These are phyloP conservation scores for Caenorhabditis sp. DNA, from an alignment of 2,888 invertebrate genomes.

Conservation along the genomic window DNA sequence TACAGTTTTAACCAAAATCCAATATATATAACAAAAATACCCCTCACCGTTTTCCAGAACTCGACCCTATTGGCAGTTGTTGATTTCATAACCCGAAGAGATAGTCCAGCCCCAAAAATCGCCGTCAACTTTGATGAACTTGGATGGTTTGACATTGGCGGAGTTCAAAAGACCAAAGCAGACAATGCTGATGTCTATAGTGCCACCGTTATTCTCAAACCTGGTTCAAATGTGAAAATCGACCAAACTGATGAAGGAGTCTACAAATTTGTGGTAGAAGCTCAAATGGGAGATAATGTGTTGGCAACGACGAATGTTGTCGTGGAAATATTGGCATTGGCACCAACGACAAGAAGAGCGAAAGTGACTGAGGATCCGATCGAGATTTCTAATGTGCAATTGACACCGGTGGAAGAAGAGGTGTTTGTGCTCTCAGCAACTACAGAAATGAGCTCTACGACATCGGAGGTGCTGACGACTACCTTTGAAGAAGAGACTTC, in stretches of 20 bases:
- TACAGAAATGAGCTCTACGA: too few relatives aligned
- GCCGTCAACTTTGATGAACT: slow-evolving; percentile 43
- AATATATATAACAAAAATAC: too few relatives aligned
- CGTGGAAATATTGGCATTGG: slow-evolving; percentile 51
- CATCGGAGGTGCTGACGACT: too few relatives aligned
- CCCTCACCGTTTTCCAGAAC: slow-evolving; percentile 22
- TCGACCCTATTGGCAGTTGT: slow-evolving; percentile 51
- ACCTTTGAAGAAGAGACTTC: not conserved
- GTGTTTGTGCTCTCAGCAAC: not conserved
- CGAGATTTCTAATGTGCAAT: not conserved
- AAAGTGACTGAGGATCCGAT: slow-evolving; percentile 9
- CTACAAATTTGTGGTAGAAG: slow-evolving; percentile 45
- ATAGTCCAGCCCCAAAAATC: slow-evolving; percentile 45
- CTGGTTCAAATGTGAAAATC: slow-evolving; percentile 28
- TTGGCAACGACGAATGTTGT: slow-evolving; percentile 40
- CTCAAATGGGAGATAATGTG: slow-evolving; percentile 22
- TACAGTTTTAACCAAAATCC: too few relatives aligned
- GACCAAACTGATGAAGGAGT: slow-evolving; percentile 34
- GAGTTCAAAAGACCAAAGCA: slow-evolving; percentile 39
- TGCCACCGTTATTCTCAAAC: slow-evolving; percentile 40
- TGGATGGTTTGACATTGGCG: slow-evolving; percentile 54
- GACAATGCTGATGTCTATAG: slow-evolving; percentile 50
- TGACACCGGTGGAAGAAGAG: not conserved
- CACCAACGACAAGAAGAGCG: slow-evolving; percentile 34
- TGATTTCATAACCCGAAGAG: slow-evolving; percentile 48